These are phyloP conservation scores for Pseudomyrmex gracilis DNA, from an alignment of 1,140 invertebrate species.

Conservation along the genomic window DNA sequence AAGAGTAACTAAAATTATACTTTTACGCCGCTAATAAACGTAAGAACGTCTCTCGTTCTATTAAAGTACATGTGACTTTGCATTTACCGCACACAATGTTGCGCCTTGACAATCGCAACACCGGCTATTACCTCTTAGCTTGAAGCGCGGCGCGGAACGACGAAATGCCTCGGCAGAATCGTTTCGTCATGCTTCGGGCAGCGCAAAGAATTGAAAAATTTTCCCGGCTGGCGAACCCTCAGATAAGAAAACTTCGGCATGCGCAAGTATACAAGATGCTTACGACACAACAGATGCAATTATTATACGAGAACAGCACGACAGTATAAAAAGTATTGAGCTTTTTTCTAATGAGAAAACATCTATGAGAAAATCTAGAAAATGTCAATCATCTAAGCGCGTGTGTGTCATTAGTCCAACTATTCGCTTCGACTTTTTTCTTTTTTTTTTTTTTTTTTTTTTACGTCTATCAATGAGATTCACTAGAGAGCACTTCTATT, in stretches of 20 bases:
- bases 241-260: slow-evolving; percentile 72
- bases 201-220: slow-evolving; percentile 70
- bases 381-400: slow-evolving; percentile 50
- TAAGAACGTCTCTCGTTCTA: no score
- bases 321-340: slow-evolving; percentile 54
- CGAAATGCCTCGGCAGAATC: slow-evolving; percentile 63
- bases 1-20: no score
- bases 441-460: neutral
- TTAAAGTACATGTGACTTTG: no score
- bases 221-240: slow-evolving; percentile 62
- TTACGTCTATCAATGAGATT: slow-evolving; percentile 81
- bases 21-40: no score
- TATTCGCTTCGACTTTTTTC: no score
- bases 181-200: slow-evolving; percentile 70
- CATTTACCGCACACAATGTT: no score
- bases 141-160: slow-evolving; percentile 35
- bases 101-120: slow-evolving; percentile 15
- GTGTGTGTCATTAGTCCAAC: slow-evolving; percentile 58
- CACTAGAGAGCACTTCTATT: slow-evolving; percentile 68
- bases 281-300: slow-evolving; percentile 76
- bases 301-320: slow-evolving; percentile 69
- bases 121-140: slow-evolving; percentile 41
- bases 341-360: slow-evolving; percentile 38
- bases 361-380: slow-evolving; percentile 62
- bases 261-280: slow-evolving; percentile 78